Percentiles rank a stretch among this genome's conserved stretches.
These are phyloP conservation scores for Pollenia angustigena DNA, from an alignment of 2,888 invertebrate genomes.

Conservation along the genomic window DNA sequence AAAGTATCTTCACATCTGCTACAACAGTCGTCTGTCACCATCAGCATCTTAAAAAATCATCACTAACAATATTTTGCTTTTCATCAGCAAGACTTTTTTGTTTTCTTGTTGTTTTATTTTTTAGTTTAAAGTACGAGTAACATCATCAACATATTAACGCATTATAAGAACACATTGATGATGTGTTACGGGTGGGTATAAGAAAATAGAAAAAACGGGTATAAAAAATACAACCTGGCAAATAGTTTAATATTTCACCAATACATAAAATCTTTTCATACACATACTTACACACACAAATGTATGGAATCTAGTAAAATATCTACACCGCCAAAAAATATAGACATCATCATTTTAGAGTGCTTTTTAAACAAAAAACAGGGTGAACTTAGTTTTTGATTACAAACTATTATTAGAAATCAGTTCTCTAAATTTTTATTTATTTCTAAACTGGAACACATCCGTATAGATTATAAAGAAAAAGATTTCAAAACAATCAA, in stretches of 20 bases:
- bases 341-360: constrained; percentile 3
- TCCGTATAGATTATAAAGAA: too few relatives aligned
- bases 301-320: not conserved
- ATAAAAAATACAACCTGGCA: constrained; percentile 38
- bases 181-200: constrained; percentile 26
- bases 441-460: too few relatives aligned
- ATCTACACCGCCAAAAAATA: constrained; percentile 10
- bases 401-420: too few relatives aligned
- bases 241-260: constrained; percentile 45
- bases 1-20: constrained; percentile 1
- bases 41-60: constrained; percentile 9
- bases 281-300: not conserved
- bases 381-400: not conserved
- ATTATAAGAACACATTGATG: constrained; percentile 56
- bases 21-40: constrained; percentile 4
- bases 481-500: too few relatives aligned
- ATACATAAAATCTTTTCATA: not conserved
- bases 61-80: not conserved
- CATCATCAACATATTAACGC: constrained; percentile 49
- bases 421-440: too few relatives aligned
- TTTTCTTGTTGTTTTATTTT: not conserved
- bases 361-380: constrained; percentile 18
- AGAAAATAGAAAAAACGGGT: not conserved
- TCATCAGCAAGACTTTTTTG: constrained; percentile 9
- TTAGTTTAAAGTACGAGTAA: not conserved